These are phyloP conservation scores for Tetanocera ferruginea DNA, from an alignment of 2,888 invertebrate species.

Conservation along the genomic window DNA sequence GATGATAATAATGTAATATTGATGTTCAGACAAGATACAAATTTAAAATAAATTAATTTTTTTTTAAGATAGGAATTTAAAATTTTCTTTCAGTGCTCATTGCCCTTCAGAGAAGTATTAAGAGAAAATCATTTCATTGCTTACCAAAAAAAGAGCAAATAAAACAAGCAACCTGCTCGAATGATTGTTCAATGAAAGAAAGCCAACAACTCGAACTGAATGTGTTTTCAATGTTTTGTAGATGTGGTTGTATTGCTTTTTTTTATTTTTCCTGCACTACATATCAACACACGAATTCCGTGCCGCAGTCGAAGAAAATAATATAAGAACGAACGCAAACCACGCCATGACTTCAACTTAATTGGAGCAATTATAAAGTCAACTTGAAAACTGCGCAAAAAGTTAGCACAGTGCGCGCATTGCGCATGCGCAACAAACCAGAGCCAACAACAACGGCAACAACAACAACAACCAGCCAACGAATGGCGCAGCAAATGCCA, in stretches of 20 bases:
- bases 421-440: constrained; percentile 15
- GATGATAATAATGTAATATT: no score
- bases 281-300: constrained; percentile 17
- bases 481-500: constrained; percentile 3
- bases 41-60: no score
- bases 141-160: not conserved
- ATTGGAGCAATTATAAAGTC: constrained; percentile 64
- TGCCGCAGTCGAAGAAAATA: not conserved
- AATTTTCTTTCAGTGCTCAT: no score
- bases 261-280: not conserved
- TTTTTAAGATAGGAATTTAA: no score
- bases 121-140: no score
- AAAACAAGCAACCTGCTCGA: not conserved
- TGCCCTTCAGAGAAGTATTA: no score
- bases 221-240: not conserved
- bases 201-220: not conserved
- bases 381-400: constrained; percentile 37
- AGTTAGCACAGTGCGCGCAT: not conserved
- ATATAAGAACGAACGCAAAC: not conserved
- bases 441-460: not conserved
- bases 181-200: constrained; percentile 24
- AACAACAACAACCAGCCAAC: not conserved
- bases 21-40: no score
- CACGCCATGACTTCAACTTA: constrained; percentile 53
- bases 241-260: not conserved